Percentiles rank a stretch among this genome's conserved stretches.
Conservation (phyloP, 2,888 invertebrate genomes). For the Ephialtes manifestator region DNA sequence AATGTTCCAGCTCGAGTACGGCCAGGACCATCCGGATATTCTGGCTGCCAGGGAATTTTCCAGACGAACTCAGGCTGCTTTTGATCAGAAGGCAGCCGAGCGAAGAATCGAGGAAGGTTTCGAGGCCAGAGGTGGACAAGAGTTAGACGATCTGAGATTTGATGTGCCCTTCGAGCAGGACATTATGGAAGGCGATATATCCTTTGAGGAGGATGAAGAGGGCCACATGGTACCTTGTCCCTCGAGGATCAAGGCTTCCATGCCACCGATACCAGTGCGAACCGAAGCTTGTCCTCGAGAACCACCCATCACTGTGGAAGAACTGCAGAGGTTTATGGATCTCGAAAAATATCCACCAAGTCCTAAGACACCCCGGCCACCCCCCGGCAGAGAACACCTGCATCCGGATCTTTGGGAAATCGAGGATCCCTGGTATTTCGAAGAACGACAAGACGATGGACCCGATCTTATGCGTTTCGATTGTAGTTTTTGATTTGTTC, state of each 20-base stretch:
- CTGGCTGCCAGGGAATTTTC: slow-evolving; percentile 75
- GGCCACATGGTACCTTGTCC: slow-evolving; percentile 66
- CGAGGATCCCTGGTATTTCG: slow-evolving; percentile 79
- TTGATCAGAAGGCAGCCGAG: slow-evolving; percentile 66
- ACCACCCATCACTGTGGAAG: slow-evolving; percentile 70
- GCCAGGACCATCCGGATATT: slow-evolving; percentile 75
- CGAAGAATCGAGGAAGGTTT: slow-evolving; percentile 72
- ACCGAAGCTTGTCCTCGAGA: slow-evolving; percentile 38
- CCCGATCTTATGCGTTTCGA: slow-evolving; percentile 77
- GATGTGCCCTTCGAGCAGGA: slow-evolving; percentile 75
- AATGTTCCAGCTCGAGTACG: slow-evolving; percentile 69
- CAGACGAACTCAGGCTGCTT: background rate
- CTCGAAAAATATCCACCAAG: slow-evolving; percentile 73
- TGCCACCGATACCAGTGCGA: slow-evolving; percentile 69
- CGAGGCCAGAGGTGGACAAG: slow-evolving; percentile 51
- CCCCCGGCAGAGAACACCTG: slow-evolving; percentile 74
- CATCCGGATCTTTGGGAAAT: slow-evolving; percentile 79
- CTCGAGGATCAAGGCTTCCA: slow-evolving; percentile 72
- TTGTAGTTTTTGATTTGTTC: slow-evolving; percentile 14
- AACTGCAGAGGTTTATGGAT: slow-evolving; percentile 79
- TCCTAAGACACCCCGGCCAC: slow-evolving; percentile 64
- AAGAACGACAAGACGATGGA: slow-evolving; percentile 53
- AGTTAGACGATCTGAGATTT: slow-evolving; percentile 63
- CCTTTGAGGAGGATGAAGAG: slow-evolving; percentile 75
- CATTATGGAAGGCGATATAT: slow-evolving; percentile 73